Evolutionary conservation across 2,797 vertebrate species (phyloP).

Genomic region (Sebastes diploproa): DNA sequence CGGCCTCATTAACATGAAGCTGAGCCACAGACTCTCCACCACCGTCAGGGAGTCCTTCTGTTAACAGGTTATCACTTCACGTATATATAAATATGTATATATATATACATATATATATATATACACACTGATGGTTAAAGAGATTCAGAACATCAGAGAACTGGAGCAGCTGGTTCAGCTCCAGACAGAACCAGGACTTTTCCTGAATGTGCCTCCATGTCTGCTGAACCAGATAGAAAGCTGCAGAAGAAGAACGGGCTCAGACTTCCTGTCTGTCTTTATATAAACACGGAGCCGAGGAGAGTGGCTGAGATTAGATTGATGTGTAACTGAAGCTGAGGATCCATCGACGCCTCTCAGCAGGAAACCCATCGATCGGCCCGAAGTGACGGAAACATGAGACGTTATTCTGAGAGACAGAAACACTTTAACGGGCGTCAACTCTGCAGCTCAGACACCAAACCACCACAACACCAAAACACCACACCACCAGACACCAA

Average conservation of each 20-base stretch:
- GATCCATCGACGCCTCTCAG: background rate
- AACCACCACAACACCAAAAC: background rate
- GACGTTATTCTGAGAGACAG: background rate
- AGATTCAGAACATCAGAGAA: too few species aligned
- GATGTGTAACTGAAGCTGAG: conserved; percentile 17
- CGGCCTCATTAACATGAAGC: too few species aligned
- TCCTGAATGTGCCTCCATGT: background rate
- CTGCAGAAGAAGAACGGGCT: background rate
- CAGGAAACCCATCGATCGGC: background rate
- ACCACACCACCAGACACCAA: too few species aligned
- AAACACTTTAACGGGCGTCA: background rate
- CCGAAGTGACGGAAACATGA: background rate
- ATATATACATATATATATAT: too few species aligned
- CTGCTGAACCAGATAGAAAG: background rate
- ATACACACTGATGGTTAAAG: too few species aligned
- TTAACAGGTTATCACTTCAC: too few species aligned
- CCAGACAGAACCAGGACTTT: background rate
- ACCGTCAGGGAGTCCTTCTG: too few species aligned
- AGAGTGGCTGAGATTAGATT: conserved; percentile 22
- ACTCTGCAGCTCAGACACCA: background rate
- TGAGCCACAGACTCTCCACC: too few species aligned
- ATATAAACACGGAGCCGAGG: background rate
- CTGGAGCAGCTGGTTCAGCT: too few species aligned
- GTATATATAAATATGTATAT: too few species aligned
- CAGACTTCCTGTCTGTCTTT: conserved; percentile 2